Evolutionary conservation across 2,113 vertebrate genomes (phyloP).

Genomic region (Paratilapia polleni): DNA sequence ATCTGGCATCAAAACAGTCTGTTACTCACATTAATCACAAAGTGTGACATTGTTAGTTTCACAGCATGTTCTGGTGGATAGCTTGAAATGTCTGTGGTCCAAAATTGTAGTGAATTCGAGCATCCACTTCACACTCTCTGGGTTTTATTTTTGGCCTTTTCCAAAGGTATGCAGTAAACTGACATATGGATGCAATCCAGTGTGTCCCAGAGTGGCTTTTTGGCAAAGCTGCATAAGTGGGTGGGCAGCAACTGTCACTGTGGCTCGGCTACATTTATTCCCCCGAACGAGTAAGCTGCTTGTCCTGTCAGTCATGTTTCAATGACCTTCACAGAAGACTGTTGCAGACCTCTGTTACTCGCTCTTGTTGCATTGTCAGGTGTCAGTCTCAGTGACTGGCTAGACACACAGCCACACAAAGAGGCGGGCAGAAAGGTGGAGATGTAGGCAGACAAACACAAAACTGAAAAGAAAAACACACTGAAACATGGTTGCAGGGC

Average conservation of each 20-base stretch:
- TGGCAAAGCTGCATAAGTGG: conserved; percentile 49
- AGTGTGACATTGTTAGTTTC: conserved; percentile 20
- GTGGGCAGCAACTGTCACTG: conserved; percentile 64
- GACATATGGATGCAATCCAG: conserved; percentile 55
- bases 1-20: conserved; percentile 36
- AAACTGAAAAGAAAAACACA: conserved; percentile 35
- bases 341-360: conserved; percentile 44
- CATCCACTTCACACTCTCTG: neutral
- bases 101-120: neutral
- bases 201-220: conserved; percentile 45
- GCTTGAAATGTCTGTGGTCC: neutral
- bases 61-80: neutral
- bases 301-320: conserved; percentile 68
- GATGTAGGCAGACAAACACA: conserved; percentile 42
- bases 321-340: conserved; percentile 55
- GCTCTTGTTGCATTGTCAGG: conserved; percentile 49
- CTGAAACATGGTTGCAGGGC: conserved; percentile 39
- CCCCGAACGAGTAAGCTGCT: conserved; percentile 43
- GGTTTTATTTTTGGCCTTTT: conserved; percentile 43
- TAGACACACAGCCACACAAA: conserved; percentile 43
- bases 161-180: conserved; percentile 44
- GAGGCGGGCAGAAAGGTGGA: conserved; percentile 33
- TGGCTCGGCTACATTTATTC: conserved; percentile 51
- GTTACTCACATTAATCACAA: conserved; percentile 32
- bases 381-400: conserved; percentile 64